Evolutionary conservation across 2,797 vertebrate genomes (phyloP), one percentile per base, ranked within the genome.

Genomic region (Megalops cyprinoides): DNA sequence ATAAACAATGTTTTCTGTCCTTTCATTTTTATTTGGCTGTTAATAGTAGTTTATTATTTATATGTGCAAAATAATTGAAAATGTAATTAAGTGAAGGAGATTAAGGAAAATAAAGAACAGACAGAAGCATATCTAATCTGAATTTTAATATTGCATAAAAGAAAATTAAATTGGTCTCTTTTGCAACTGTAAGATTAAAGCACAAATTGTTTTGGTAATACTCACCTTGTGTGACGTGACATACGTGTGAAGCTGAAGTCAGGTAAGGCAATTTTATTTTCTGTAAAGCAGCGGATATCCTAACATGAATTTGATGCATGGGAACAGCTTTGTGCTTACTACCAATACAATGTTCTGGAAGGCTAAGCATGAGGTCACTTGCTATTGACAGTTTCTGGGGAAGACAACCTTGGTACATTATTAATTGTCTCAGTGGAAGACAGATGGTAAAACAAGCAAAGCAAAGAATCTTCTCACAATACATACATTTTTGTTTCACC

Each of bases 381-480:
- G 79, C 31, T 87, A 93, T 94, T 90, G 91, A 89, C 90, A 91
- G 84, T 82, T 91, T 89, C 87, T 79, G 88, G 87, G 84, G 82
- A 84, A 81, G 88, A 85, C 80, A 84, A 82, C 91, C 84, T 87
- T 85, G 84, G 85, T 92, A 93, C 88, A 92, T 92, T 90, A 92
- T 89, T 90, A 87, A 92, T 91, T 91, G 89, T 86, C 85, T 86
- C 84, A 89, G 87, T 86, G 89, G 91, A 91, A 93, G 90, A 90
- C 94, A 96, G 95, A 95, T 96, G 94, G 94, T 93, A 95, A 91
- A 89, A 88, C 87, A 88, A 91, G 5, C 12, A 65, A 81, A 14
- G 90, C 93, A 95, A 93, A 91, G 89, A 90, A 92, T 91, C 93
- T 93, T 76, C 94, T 95, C 92, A 96, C 94, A 95, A 94, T 91